Percentiles rank a stretch among this genome's conserved stretches.
phyloP scores from a whole-genome alignment of 2,113 vertebrate species.

The Acanthochromis polyacanthus region DNA sequence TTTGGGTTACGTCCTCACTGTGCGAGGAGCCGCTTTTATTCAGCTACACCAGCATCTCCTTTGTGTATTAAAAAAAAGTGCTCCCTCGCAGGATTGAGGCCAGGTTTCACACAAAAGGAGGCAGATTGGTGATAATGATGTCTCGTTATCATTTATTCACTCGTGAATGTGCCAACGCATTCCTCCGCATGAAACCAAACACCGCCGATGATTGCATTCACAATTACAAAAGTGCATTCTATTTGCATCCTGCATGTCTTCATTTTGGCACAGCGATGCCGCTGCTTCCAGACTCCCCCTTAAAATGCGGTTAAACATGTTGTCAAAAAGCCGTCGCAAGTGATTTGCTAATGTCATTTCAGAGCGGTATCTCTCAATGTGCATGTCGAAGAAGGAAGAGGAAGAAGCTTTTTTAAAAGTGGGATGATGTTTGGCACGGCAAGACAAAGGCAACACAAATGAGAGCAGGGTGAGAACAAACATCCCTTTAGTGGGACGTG shows the following conservation, averaged over 20 bases:
- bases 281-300: conserved; percentile 47
- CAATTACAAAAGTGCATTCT: conserved; percentile 28
- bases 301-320: conserved; percentile 39
- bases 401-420: conserved; percentile 22
- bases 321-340: conserved; percentile 63
- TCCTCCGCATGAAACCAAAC: conserved; percentile 45
- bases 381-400: conserved; percentile 28
- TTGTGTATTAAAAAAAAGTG: conserved; percentile 14
- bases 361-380: conserved; percentile 44
- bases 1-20: conserved; percentile 40
- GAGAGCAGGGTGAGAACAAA: conserved; percentile 17
- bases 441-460: not conserved
- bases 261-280: conserved; percentile 42
- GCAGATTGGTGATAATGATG: conserved; percentile 45
- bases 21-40: conserved; percentile 25
- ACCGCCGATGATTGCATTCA: conserved; percentile 29
- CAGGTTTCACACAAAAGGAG: conserved; percentile 36
- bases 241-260: conserved; percentile 9
- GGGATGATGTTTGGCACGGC: conserved; percentile 29
- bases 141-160: conserved; percentile 51
- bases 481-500: conserved; percentile 4
- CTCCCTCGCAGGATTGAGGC: conserved; percentile 23
- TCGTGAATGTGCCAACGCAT: conserved; percentile 19
- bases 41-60: conserved; percentile 8
- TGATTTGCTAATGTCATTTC: conserved; percentile 69